Evolutionary conservation across 2,888 invertebrate genomes (phyloP).

Genomic region (Deilephila porcellus): DNA sequence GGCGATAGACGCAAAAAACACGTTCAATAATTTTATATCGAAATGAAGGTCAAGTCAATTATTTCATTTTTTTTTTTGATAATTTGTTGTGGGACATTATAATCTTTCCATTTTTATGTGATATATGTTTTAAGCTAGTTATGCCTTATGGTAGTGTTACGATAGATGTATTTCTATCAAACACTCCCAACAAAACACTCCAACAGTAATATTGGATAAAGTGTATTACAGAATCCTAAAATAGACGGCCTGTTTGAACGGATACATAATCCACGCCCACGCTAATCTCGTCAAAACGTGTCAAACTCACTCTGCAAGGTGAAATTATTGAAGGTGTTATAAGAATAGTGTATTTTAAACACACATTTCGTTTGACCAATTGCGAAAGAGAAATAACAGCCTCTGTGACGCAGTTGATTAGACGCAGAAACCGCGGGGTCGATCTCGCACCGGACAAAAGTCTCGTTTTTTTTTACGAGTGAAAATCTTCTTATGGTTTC

Average conservation of each 20-base stretch:
- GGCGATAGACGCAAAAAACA: too few relatives aligned
- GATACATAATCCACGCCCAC: constrained; percentile 10
- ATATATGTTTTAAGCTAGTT: neutral
- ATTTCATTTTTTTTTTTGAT: too few relatives aligned
- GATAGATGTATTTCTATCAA: neutral
- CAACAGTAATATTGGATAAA: constrained; percentile 6
- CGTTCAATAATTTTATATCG: too few relatives aligned
- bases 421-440: too few relatives aligned
- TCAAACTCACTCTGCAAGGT: neutral
- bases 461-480: too few relatives aligned
- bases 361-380: neutral
- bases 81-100: too few relatives aligned
- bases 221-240: neutral
- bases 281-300: neutral
- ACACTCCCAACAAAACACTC: neutral
- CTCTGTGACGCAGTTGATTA: too few relatives aligned
- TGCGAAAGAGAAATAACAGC: neutral
- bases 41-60: too few relatives aligned
- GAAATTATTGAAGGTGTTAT: neutral
- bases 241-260: neutral
- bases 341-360: neutral
- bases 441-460: too few relatives aligned
- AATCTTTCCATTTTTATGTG: too few relatives aligned
- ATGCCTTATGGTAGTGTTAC: neutral
- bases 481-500: too few relatives aligned